Percentiles rank a stretch among this genome's conserved stretches.
Evolutionary conservation across 2,113 vertebrate genomes (phyloP).

Genomic region (Crotalus helleri): DNA sequence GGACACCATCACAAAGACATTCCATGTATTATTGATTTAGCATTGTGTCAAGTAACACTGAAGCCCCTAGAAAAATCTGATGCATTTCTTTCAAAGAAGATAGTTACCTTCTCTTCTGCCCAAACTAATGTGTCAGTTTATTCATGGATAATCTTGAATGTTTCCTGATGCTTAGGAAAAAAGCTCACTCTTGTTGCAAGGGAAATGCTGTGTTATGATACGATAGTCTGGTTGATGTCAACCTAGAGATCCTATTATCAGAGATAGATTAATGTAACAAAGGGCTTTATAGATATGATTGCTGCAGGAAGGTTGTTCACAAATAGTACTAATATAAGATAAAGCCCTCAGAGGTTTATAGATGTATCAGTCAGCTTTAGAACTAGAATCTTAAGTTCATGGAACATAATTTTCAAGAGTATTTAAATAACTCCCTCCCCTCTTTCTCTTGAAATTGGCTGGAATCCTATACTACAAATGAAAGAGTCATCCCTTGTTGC

Average conservation of each 20-base stretch:
- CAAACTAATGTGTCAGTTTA: not conserved
- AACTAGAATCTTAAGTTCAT: not conserved
- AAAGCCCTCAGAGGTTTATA: not conserved
- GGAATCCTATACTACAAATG: conserved; percentile 20
- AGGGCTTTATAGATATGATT: not conserved
- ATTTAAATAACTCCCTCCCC: conserved; percentile 22
- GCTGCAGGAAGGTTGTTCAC: not conserved
- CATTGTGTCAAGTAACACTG: not conserved
- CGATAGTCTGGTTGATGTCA: not conserved
- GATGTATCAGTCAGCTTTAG: not conserved
- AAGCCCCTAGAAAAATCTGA: not conserved
- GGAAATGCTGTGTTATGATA: not conserved
- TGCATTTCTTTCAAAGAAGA: not conserved
- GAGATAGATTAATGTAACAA: not conserved
- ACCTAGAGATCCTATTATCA: not conserved
- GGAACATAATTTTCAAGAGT: conserved; percentile 5
- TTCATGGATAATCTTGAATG: not conserved
- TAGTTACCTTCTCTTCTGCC: not conserved
- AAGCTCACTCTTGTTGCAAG: not conserved
- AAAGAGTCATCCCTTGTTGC: conserved; percentile 20
- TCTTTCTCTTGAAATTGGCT: conserved; percentile 22
- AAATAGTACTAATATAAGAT: not conserved
- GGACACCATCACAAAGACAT: not conserved
- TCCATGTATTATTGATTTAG: not conserved
- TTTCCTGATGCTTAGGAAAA: not conserved